Evolutionary conservation across 2,797 vertebrate genomes (phyloP).

Genomic region (Poecile montanus): DNA sequence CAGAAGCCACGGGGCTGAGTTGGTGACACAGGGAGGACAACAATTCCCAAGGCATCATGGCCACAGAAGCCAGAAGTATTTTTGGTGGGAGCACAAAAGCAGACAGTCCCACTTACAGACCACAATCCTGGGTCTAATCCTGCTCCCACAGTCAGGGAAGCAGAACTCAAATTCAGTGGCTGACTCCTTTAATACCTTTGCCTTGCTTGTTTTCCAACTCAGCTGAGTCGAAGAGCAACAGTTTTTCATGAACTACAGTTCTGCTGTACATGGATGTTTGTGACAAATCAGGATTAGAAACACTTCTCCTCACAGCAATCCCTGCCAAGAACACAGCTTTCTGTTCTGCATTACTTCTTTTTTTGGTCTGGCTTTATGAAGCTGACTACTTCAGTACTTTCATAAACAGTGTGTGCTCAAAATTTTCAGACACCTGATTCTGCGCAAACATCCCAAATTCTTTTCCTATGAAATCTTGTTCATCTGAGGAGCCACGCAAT

Average conservation of each 20-base stretch:
- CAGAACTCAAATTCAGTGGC: background rate
- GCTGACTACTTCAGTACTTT: slow-evolving; percentile 44
- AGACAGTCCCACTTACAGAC: background rate
- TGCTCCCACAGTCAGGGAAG: background rate
- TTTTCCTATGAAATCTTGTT: slow-evolving; percentile 59
- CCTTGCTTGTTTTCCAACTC: background rate
- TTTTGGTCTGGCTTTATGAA: slow-evolving; percentile 60
- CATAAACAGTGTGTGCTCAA: slow-evolving; percentile 44
- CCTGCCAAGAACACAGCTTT: slow-evolving; percentile 56
- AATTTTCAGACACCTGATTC: slow-evolving; percentile 65
- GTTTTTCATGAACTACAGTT: background rate
- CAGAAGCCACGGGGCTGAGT: background rate
- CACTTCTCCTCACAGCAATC: slow-evolving; percentile 4
- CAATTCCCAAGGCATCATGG: background rate
- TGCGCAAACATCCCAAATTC: slow-evolving; percentile 58
- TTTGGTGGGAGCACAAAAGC: background rate
- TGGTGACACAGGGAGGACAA: background rate
- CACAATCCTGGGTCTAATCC: background rate
- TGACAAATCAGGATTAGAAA: slow-evolving; percentile 53
- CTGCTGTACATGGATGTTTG: slow-evolving; percentile 15
- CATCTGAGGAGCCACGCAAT: background rate
- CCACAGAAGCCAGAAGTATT: background rate
- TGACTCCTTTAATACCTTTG: background rate
- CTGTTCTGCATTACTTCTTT: slow-evolving; percentile 64
- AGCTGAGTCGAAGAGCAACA: background rate